Evolutionary conservation across 2,113 vertebrate genomes (phyloP), one percentile per base, ranked within the genome.

Genomic region (Rhineura floridana): DNA sequence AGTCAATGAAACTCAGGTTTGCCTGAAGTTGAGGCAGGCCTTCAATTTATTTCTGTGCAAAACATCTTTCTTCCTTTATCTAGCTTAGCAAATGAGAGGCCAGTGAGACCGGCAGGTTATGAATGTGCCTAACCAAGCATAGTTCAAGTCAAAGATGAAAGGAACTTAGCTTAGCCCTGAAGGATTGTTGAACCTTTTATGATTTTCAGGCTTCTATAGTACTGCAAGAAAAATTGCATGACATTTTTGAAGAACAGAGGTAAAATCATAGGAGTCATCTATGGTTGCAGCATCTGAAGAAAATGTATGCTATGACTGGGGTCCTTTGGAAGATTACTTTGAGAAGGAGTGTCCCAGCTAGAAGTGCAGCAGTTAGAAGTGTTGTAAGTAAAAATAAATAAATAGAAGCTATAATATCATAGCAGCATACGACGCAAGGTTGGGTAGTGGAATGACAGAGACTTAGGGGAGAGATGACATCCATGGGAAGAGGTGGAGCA

Each of bases 251-350:
- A 81, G 46, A 2, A 0, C 25, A 77, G 70, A 42, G 80, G 70
- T 1, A 23, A 48, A 81, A n/a, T 1, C 33, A 88, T 12, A 70
- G 0, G 6, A 63, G 36, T 86, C 0, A 77, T 6, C 78, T 4
- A 84, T 70, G 0, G 0, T 19, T 39, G 65, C 0, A 0, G 87
- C 72, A 8, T 36, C 63, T 17, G 1, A 52, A 75, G 21, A 62
- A 11, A 63, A 0, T 0, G 8, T 55, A 33, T 30, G 9, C 80
- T 78, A 81, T 83, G n/a, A 33, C 36, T 15, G 3, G 42, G 70
- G 42, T 15, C 1, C 2, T 82, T 52, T 93, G 79, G 75, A 87
- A 91, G 84, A 72, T 4, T 33, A 59, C 44, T 87, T 46, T 0
- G 0, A 79, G 42, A 84, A 52, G 17, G 19, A 39, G 50, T 67